phyloP scores from a whole-genome alignment of 2,797 vertebrate genomes.

The Oceanodroma leucorhoa region DNA sequence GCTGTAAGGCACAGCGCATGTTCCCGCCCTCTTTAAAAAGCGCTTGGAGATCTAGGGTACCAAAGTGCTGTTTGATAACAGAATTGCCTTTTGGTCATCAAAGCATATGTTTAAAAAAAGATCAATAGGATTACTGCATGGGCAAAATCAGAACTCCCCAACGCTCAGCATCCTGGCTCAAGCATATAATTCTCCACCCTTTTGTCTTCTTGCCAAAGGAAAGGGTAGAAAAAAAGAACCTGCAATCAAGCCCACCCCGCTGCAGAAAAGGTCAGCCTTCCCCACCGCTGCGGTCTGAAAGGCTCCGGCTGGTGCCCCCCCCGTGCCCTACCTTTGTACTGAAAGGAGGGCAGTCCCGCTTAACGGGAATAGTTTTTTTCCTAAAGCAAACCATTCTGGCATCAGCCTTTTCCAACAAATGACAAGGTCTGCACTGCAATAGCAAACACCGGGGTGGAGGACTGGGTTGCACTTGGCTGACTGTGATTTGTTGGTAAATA shows the following conservation, averaged over 20 bases:
- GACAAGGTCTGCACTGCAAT: not conserved
- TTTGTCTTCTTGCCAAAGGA: not conserved
- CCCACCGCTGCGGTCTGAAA: rapidly evolving
- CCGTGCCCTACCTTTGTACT: rapidly evolving
- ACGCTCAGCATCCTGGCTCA: not conserved
- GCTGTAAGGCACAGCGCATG: rapidly evolving
- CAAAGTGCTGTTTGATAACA: not conserved
- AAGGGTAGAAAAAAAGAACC: not conserved
- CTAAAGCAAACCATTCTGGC: not conserved
- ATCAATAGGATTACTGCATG: not conserved
- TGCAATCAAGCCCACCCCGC: not conserved
- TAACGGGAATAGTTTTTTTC: rapidly evolving
- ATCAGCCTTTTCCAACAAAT: not conserved
- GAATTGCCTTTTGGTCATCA: not conserved
- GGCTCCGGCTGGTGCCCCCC: not conserved
- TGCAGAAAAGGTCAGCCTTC: not conserved
- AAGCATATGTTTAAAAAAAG: not conserved
- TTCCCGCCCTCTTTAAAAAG: not conserved
- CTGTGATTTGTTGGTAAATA: not conserved
- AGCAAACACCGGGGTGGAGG: not conserved
- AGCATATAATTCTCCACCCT: not conserved
- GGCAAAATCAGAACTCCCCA: not conserved
- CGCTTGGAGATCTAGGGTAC: not conserved
- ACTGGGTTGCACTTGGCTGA: not conserved
- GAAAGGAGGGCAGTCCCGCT: not conserved